Percentiles rank a stretch among this genome's conserved stretches.
These are phyloP conservation scores for Abramis brama DNA, from an alignment of 2,113 vertebrate genomes.

Conservation along the genomic window DNA sequence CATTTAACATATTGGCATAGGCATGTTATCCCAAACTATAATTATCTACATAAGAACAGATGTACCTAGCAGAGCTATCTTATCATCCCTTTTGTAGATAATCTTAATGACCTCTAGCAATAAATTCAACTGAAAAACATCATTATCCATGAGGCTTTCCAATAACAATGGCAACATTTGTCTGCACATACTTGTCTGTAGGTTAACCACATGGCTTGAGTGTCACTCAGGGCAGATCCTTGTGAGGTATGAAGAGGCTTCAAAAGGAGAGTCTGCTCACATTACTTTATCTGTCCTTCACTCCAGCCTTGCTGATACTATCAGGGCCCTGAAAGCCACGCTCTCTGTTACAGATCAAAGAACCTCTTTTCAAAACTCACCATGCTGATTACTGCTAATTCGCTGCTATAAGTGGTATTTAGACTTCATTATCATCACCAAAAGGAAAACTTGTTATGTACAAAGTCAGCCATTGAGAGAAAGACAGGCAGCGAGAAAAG, in stretches of 20 bases:
- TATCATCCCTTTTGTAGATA: slow-evolving; percentile 1
- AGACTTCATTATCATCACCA: slow-evolving; percentile 55
- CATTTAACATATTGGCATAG: not conserved
- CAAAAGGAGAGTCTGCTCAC: slow-evolving; percentile 62
- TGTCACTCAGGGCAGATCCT: slow-evolving; percentile 70
- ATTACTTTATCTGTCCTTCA: slow-evolving; percentile 70
- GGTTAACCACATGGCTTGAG: slow-evolving; percentile 72
- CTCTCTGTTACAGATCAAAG: slow-evolving; percentile 66
- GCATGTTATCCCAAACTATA: not conserved
- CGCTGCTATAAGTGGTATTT: slow-evolving; percentile 60
- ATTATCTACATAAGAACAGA: not conserved
- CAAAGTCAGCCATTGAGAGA: slow-evolving; percentile 42
- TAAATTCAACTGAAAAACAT: slow-evolving; percentile 62
- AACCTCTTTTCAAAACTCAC: slow-evolving; percentile 54
- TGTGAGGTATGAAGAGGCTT: slow-evolving; percentile 66
- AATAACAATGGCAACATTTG: slow-evolving; percentile 73
- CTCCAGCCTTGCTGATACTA: slow-evolving; percentile 65
- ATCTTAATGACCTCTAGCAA: slow-evolving; percentile 57
- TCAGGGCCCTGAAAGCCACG: slow-evolving; percentile 63
- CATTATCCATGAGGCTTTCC: slow-evolving; percentile 68
- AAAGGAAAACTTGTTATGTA: slow-evolving; percentile 24
- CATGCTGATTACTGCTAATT: slow-evolving; percentile 62
- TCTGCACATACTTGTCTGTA: slow-evolving; percentile 68
- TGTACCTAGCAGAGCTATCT: not conserved
- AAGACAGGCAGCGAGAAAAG: not conserved